Evolutionary conservation across 2,797 vertebrate genomes (phyloP), one percentile per base, ranked within the genome.

Genomic region (Halcyon leucocephala): DNA sequence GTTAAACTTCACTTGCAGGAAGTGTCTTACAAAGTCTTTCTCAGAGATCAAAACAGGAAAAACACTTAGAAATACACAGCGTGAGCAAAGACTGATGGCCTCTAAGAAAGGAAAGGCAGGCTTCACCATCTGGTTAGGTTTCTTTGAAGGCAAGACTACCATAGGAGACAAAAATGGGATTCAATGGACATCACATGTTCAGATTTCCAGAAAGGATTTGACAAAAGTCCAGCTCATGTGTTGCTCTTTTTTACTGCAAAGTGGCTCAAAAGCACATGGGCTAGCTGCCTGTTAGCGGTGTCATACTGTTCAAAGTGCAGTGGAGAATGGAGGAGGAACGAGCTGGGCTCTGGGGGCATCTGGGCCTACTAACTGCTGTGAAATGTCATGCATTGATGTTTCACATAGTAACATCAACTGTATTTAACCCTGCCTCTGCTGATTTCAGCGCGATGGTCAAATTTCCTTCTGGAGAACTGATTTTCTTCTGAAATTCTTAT

Each of bases 11-110:
- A 90, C 58, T 95, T 76, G 80, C 79, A 54, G 91, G 85, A 92
- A 92, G 86, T 86, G 64, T 91, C 91, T 91, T 71, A 91, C 60
- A 80, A 95, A 96, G 87, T 81, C 92, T 88, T 95, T 95, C 82
- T 88, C 78, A 70, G 92, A 93, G 89, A 95, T 90, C 96, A 97
- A 96, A 95, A 81, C 89, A 92, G 83, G 71, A 95, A 91, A 93
- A 90, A 55, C 71, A 94, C 91, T 97, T 95, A 96, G 95, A 97
- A 97, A 96, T 79, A 92, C 97, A 92, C 94, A 96, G 91, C 54
- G 61, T 96, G 96, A 96, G 69, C 37, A 87, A 96, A 76, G 89
- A 82, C 54, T 85, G 94, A 91, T 91, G 95, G 90, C 86, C 93
- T 89, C 69, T 84, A 71, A 94, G 95, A 96, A 96, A 95, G 86